Percentiles rank a stretch among this genome's conserved stretches.
Conservation (phyloP, 2,888 invertebrate species). For the Nebria brevicollis region DNA sequence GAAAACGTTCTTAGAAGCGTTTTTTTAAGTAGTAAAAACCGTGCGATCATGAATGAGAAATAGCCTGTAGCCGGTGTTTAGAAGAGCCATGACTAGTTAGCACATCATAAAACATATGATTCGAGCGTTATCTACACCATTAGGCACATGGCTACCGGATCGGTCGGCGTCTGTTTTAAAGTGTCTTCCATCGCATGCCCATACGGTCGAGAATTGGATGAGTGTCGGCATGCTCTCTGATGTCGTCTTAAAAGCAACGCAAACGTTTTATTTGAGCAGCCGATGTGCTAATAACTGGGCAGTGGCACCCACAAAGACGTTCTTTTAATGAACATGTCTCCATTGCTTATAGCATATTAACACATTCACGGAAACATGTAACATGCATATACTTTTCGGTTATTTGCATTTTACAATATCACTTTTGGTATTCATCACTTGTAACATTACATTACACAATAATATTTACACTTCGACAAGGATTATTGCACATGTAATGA, state of each 20-base stretch:
- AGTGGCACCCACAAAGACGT: constrained; percentile 49
- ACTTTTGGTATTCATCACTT: not conserved
- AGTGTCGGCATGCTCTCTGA: not conserved
- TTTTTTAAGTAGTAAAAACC: not conserved
- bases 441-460: not conserved
- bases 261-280: constrained; percentile 58
- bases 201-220: not conserved
- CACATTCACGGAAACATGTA: not conserved
- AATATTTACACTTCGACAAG: not conserved
- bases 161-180: constrained; percentile 5
- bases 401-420: not conserved
- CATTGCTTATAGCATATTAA: constrained; percentile 15
- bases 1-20: not conserved
- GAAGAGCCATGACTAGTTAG: constrained; percentile 54
- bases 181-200: not conserved
- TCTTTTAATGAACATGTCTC: constrained; percentile 47
- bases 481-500: too few relatives aligned
- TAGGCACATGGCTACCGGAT: constrained; percentile 53
- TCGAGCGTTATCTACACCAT: constrained; percentile 60
- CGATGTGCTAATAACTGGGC: constrained; percentile 58
- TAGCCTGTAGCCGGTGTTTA: constrained; percentile 9
- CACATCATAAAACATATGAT: constrained; percentile 62
- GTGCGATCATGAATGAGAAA: constrained; percentile 36
- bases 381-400: not conserved
- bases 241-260: not conserved